Evolutionary conservation across 2,113 vertebrate species (phyloP), one percentile per base, ranked within the genome.

Genomic region (Limanda limanda): DNA sequence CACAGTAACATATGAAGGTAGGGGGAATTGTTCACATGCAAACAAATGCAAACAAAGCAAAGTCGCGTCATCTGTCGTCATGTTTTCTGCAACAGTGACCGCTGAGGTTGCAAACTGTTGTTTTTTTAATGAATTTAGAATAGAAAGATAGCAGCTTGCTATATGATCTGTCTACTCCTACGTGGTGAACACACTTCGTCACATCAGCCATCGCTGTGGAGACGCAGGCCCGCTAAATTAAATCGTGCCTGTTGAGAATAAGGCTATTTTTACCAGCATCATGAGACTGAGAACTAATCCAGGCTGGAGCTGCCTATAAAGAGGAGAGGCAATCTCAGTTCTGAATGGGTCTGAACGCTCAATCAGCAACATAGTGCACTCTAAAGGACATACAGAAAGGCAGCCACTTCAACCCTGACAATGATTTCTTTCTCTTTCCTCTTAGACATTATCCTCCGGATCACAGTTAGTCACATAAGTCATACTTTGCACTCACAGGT

Each of bases 221-320:
- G 77, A 82, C 80, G 83, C 68, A 17, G 77, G 74, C 78, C 78
- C 56, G 78, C 85, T 90, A 92, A 94, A 93, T 91, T 89, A 93
- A 91, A 92, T 93, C 89, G 51, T 56, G 83, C 84, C 91, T 83
- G 83, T 89, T 84, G 91, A 91, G 90, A 90, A 88, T 87, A 86
- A 77, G 68, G 91, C 91, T 94, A 92, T 93, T 94, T 94, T 92
- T 92, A 92, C 89, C 86, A 68, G 78, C 86, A 76, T 90, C 91
- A 82, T 83, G 90, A 94, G 93, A 88, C 86, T 55, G 80, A 78
- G 87, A 92, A 88, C 91, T 91, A 91, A 92, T 92, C 88, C 76
- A 71, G 74, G 83, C 86, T 81, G 81, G 81, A 85, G 90, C 88
- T 86, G 88, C 86, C 88, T 87, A 75, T 90, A 87, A 88, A 92